phyloP scores from a whole-genome alignment of 1,140 invertebrate species.

The Drosophila sp. region DNA sequence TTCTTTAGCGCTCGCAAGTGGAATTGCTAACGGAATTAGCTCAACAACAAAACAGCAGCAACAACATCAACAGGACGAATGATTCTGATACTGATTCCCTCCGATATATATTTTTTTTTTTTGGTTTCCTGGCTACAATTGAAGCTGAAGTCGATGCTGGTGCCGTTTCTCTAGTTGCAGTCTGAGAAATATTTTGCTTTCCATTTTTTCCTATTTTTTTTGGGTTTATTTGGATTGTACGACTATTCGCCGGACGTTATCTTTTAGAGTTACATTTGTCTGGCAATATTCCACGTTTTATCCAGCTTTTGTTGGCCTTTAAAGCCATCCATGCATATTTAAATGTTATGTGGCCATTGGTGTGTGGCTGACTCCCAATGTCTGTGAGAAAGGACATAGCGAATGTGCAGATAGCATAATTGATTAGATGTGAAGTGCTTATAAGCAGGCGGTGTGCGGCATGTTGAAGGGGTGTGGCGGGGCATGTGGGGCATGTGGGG shows the following conservation, averaged over 20 bases:
- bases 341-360: conserved; percentile 79
- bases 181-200: conserved; percentile 17
- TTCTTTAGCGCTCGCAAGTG: conserved; percentile 48
- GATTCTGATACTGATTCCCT: conserved; percentile 35
- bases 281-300: conserved; percentile 34
- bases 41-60: conserved; percentile 58
- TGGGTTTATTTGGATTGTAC: conserved; percentile 22
- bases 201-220: not conserved
- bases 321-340: conserved; percentile 75
- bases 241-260: conserved; percentile 50
- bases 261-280: conserved; percentile 61
- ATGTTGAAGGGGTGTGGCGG: conserved; percentile 4
- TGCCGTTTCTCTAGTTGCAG: conserved; percentile 17
- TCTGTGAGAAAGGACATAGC: conserved; percentile 37
- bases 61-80: conserved; percentile 22
- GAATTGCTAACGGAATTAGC: conserved; percentile 81
- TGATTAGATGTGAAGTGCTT: conserved; percentile 81
- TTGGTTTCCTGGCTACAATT: conserved; percentile 32
- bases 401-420: conserved; percentile 78
- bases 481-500: no score
- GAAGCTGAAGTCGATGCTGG: not conserved
- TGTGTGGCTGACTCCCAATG: conserved; percentile 32
- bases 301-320: conserved; percentile 37
- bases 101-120: conserved; percentile 24
- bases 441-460: conserved; percentile 48